These are phyloP conservation scores for Spondyliosoma cantharus DNA, from an alignment of 2,797 vertebrate genomes.

Conservation along the genomic window DNA sequence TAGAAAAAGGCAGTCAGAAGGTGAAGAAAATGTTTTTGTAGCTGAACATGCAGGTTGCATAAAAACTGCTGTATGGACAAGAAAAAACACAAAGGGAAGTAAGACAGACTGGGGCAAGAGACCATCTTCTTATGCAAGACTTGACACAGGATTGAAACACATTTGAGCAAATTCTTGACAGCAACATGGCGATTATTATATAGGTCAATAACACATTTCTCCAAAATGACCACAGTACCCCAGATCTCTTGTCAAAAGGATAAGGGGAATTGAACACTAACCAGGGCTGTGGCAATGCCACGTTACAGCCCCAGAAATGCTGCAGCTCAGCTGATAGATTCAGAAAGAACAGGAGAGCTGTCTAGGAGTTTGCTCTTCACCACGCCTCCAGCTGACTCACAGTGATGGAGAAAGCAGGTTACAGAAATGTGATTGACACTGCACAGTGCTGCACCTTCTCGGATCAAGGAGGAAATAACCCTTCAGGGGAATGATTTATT, in stretches of 20 bases:
- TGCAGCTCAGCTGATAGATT: background rate
- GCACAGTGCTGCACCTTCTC: constrained; percentile 1
- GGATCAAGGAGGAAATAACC: constrained; percentile 22
- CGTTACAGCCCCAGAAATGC: background rate
- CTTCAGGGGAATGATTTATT: constrained; percentile 26
- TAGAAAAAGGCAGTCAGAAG: background rate
- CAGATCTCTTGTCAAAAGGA: background rate
- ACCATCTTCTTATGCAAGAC: background rate
- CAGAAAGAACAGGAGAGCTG: constrained; percentile 1
- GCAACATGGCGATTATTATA: background rate
- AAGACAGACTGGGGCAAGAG: background rate
- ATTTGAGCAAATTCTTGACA: background rate
- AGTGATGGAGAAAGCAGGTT: constrained; percentile 11
- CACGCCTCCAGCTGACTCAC: constrained; percentile 21
- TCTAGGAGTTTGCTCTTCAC: constrained; percentile 4
- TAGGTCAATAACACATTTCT: background rate
- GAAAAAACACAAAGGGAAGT: background rate
- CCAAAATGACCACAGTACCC: too few relatives aligned
- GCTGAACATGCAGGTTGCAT: background rate
- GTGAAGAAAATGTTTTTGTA: background rate
- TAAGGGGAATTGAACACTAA: background rate
- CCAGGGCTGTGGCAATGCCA: background rate
- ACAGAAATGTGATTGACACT: constrained; percentile 23
- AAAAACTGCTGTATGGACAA: constrained; percentile 5
- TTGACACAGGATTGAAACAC: background rate